Base-by-base conservation (phyloP, 92 coral and sea anemone species). In the Palythoa caribaeorum region DNA sequence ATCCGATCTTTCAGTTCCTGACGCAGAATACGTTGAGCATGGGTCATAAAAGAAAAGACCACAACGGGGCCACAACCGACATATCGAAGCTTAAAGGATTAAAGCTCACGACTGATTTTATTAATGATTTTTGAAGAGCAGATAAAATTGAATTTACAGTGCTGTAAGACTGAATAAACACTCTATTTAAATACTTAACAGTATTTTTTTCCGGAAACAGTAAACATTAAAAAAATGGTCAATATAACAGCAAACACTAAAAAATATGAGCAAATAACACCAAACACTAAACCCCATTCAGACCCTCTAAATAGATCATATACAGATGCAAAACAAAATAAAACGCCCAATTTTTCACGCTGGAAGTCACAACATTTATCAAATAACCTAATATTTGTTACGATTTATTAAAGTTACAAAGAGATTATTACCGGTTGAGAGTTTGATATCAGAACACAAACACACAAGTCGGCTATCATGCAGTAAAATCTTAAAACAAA, bases 251-350 rank as follows among this genome's bases (percentile, higher is more conserved):
- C n/a, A 66, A 66, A 66, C 71, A 66, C 38, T 66, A 66, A 66
- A 66, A 66, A 66, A 15, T 66, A 15, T 66, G 15, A 38, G 35
- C 71, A 16, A 66, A 66, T 66, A 66, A 17, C 71, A 66, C 71
- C n/a, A 66, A 19, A 66, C 71, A 66, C 71, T 66, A 66, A 66
- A 66, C 71, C 71, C 71, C 71, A 66, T 66, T 66, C 71, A 66
- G 71, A 66, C 71, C 71, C 38, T 66, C 71, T 28, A 28, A 28
- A 28, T 28, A 28, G 0, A 28, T 28, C 28, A 28, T 28, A 0
- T 28, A 28, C 28, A 28, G 28, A 28, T 28, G 0, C 28, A 28
- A 28, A 28, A 28, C 28, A 28, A 28, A 28, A 28, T 28, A 28
- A 28, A 28, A 28, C 28, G 28, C 28, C 28, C 28, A 28, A 28